These are phyloP conservation scores for Ctenodactylus gundi DNA, from an alignment of 2,113 vertebrate species.

Conservation along the genomic window DNA sequence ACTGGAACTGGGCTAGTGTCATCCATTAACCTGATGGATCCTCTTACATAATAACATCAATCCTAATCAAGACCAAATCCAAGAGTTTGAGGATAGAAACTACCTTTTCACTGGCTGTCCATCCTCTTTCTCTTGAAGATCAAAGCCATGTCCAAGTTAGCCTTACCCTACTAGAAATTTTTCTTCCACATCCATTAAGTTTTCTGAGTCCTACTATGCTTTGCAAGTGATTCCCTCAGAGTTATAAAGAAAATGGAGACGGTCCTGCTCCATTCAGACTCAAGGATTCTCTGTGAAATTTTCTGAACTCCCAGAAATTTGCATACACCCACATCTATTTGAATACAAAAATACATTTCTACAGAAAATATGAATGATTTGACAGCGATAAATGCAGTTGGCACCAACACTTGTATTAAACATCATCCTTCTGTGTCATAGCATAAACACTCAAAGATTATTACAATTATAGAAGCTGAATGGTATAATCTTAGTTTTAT, in stretches of 20 bases:
- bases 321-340: not conserved
- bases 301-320: not conserved
- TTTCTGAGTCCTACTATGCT: not conserved
- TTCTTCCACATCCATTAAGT: not conserved
- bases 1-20: not conserved
- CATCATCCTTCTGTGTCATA: not conserved
- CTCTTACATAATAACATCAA: not conserved
- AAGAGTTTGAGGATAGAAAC: not conserved
- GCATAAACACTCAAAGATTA: conserved; percentile 2
- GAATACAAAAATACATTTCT: conserved; percentile 1
- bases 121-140: conserved; percentile 4
- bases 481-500: not conserved
- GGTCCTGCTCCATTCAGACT: not conserved
- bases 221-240: not conserved
- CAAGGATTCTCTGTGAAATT: not conserved
- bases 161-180: not conserved
- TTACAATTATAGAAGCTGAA: conserved; percentile 40
- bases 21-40: not conserved
- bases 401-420: not conserved
- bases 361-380: conserved; percentile 7
- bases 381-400: not conserved
- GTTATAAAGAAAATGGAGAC: not conserved
- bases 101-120: not conserved
- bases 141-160: not conserved
- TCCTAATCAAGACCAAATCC: not conserved